Evolutionary conservation across 2,888 invertebrate species (phyloP).

Genomic region (Ariolimax columbianus): DNA sequence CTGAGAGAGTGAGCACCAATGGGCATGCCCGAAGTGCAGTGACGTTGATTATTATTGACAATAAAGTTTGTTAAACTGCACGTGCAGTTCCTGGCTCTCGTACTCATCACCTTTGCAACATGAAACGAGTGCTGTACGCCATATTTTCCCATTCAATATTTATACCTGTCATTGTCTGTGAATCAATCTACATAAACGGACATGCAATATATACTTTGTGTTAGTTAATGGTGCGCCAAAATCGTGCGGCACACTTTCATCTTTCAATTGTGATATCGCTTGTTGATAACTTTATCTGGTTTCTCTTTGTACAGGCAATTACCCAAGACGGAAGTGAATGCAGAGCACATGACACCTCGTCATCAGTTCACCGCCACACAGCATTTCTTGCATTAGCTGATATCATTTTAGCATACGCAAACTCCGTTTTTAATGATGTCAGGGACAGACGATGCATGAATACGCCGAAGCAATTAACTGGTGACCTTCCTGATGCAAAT

Average conservation of each 20-base stretch:
- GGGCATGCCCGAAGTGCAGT: no score
- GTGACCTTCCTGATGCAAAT: background rate
- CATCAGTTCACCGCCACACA: background rate
- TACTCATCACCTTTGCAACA: no score
- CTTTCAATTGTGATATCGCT: background rate
- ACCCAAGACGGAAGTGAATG: background rate
- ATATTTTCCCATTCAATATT: no score
- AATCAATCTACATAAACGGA: no score
- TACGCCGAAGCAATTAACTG: background rate
- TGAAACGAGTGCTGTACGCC: no score
- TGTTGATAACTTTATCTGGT: slow-evolving; percentile 10
- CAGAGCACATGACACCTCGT: background rate
- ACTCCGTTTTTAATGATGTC: background rate
- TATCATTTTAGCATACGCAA: background rate
- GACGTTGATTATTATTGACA: no score
- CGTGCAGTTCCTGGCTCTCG: no score
- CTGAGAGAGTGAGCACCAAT: no score
- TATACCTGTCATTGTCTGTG: no score
- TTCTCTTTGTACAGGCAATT: background rate
- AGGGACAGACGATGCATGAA: background rate
- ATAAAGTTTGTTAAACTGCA: no score
- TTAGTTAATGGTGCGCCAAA: background rate
- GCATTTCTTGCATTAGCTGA: no score
- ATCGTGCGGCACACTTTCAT: background rate
- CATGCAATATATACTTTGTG: background rate